Percentiles rank a stretch among this genome's conserved stretches.
phyloP scores from a whole-genome alignment of 1,140 invertebrate genomes.

The Drosophila azteca region DNA sequence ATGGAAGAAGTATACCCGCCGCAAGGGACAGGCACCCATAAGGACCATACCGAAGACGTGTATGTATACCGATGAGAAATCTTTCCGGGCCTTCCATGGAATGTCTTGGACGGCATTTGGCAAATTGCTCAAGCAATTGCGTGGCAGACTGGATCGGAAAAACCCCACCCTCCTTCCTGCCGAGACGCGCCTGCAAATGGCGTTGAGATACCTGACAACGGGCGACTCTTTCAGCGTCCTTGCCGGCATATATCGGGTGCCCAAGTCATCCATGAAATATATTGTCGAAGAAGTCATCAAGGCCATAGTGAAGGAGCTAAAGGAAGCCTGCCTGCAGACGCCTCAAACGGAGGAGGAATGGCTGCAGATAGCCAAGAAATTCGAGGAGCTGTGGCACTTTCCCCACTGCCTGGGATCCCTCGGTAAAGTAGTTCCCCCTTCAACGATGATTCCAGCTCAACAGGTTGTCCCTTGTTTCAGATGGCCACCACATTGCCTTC shows the following conservation, averaged over 20 bases:
- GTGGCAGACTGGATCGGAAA: background rate
- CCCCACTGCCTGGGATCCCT: slow-evolving; percentile 17
- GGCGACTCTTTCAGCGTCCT: slow-evolving; percentile 5
- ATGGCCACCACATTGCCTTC: slow-evolving; percentile 13
- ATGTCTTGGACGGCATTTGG: slow-evolving; percentile 4
- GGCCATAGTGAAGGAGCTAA: slow-evolving; percentile 1
- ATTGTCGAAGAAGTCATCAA: background rate
- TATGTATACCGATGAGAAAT: background rate
- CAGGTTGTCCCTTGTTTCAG: background rate
- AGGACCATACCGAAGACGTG: no score
- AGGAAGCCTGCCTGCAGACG: background rate
- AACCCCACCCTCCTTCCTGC: background rate
- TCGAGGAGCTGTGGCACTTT: slow-evolving; percentile 7
- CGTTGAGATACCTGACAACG: slow-evolving; percentile 5
- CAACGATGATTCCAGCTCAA: background rate
- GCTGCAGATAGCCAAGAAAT: background rate
- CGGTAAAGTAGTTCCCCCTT: background rate
- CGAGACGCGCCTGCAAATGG: slow-evolving; percentile 6
- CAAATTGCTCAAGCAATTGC: background rate
- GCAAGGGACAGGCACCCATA: no score
- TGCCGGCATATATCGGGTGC: background rate
- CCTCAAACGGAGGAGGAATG: slow-evolving; percentile 2
- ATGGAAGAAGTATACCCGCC: no score
- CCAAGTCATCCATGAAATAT: background rate
- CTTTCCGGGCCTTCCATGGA: background rate